A percentile compares a stretch with the other conserved stretches of the same genome.
Evolutionary conservation across 2,888 invertebrate genomes (phyloP).

Genomic region (Scrobipalpa atriplicella): DNA sequence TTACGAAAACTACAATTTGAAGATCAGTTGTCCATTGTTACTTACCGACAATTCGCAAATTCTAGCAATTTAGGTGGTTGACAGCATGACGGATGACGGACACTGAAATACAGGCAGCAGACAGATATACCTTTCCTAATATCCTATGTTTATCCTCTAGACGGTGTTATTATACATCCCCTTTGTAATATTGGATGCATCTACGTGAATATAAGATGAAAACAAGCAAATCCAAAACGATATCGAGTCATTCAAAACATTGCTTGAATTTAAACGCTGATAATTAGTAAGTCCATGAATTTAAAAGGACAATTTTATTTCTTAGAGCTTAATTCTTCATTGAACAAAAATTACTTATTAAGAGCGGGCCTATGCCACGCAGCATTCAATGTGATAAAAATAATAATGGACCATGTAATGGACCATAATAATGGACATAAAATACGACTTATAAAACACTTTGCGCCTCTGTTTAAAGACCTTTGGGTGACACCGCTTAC

Average conservation of each 20-base stretch:
- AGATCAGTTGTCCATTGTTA: slow-evolving; percentile 16
- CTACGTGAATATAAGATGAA: background rate
- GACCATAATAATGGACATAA: background rate
- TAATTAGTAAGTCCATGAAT: no score
- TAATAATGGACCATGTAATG: no score
- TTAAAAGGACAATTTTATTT: no score
- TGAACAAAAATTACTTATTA: no score
- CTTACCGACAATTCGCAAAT: slow-evolving; percentile 12
- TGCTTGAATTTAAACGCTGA: no score
- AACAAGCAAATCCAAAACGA: background rate
- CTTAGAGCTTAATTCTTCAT: no score
- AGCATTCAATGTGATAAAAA: no score
- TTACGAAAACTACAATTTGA: slow-evolving; percentile 17
- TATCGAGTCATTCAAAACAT: no score
- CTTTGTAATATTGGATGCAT: background rate
- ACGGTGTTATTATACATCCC: slow-evolving; percentile 41
- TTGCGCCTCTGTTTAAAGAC: background rate
- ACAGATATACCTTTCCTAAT: slow-evolving; percentile 48
- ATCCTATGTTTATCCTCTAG: slow-evolving; percentile 53
- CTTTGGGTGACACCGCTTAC: slow-evolving; percentile 3
- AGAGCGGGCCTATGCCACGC: no score
- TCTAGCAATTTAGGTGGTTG: slow-evolving; percentile 30
- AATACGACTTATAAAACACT: background rate
- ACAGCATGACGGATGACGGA: slow-evolving; percentile 36
- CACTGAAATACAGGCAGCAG: slow-evolving; percentile 3